Evolutionary conservation across 2,113 vertebrate genomes (phyloP).

Genomic region (Pollimyrus isidori): DNA sequence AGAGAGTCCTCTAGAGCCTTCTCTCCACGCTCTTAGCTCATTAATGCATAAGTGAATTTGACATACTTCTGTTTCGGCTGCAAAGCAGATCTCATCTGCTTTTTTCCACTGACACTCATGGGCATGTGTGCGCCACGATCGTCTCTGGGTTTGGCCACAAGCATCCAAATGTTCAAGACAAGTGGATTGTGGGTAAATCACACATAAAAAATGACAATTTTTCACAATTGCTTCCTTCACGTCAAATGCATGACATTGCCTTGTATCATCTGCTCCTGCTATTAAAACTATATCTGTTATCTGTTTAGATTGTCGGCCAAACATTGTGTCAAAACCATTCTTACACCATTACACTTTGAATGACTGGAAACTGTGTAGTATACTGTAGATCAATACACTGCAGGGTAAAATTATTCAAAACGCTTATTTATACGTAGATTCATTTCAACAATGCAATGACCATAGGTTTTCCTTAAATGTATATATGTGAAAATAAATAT

Average conservation of each 20-base stretch:
- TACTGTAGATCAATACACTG: neutral
- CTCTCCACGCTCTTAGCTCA: slow-evolving; percentile 49
- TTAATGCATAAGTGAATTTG: slow-evolving; percentile 45
- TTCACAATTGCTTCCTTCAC: neutral
- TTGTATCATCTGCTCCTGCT: neutral
- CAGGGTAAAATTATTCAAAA: neutral
- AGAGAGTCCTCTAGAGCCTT: slow-evolving; percentile 47
- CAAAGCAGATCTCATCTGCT: slow-evolving; percentile 29
- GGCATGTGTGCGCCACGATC: neutral
- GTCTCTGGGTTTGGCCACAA: neutral
- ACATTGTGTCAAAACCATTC: neutral
- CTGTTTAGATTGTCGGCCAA: neutral
- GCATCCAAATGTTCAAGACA: neutral
- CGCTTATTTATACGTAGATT: neutral
- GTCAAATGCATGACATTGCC: neutral
- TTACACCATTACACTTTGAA: neutral
- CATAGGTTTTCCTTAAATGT: neutral
- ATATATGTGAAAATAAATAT: neutral
- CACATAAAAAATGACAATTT: neutral
- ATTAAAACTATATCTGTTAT: neutral
- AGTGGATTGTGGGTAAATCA: neutral
- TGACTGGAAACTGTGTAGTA: neutral
- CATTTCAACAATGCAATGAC: neutral
- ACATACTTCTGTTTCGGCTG: slow-evolving; percentile 30
- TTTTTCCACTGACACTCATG: neutral